Base-by-base conservation (phyloP, 2,888 invertebrate genomes). In the Mythimna albipuncta region DNA sequence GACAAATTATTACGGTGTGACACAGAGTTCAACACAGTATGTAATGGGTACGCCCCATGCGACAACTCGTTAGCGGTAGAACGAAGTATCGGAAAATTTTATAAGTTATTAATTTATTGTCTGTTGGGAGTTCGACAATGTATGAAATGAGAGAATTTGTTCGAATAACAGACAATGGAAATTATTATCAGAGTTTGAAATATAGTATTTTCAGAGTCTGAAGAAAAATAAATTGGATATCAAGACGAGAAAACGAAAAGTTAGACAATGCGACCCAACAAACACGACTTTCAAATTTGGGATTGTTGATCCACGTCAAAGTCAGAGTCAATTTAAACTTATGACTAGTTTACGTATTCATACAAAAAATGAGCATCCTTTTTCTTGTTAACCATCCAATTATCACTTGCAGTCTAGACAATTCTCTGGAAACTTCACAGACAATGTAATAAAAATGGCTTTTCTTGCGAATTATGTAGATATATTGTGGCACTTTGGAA, bases 41-140 rank as follows among this genome's bases (percentile, higher is more conserved):
- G n/a, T 74, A 66, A 81, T 69, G 77, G 64, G 58, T 65, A 74
- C 64, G 63, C 52, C 41, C 54, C 66, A 66, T 38, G 75, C 72
- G 82, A 85, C 81, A 77, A 79, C 84, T 80, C 80, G 80, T 86
- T 81, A 84, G 79, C 66, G 74, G 74, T 69, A 61, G 72, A 77
- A 62, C 77, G 67, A 84, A 84, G 78, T 82, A 82, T 85, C 64
- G 77, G 82, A 71, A 79, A 83, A 76, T 83, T 80, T 75, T 79
- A 75, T 75, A 69, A 83, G 72, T 82, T 85, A 79, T 79, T 77
- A 84, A 84, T 84, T 85, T 84, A 85, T 85, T 81, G 81, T 75
- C 85, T 83, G 65, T 54, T 73, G 62, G 72, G 74, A 81, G 64
- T 78, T 83, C 64, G 65, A 81, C 72, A 84, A 72, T 81, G 73